Base-by-base conservation (phyloP, 2,113 vertebrate genomes). In the Stigmatopora nigra region DNA sequence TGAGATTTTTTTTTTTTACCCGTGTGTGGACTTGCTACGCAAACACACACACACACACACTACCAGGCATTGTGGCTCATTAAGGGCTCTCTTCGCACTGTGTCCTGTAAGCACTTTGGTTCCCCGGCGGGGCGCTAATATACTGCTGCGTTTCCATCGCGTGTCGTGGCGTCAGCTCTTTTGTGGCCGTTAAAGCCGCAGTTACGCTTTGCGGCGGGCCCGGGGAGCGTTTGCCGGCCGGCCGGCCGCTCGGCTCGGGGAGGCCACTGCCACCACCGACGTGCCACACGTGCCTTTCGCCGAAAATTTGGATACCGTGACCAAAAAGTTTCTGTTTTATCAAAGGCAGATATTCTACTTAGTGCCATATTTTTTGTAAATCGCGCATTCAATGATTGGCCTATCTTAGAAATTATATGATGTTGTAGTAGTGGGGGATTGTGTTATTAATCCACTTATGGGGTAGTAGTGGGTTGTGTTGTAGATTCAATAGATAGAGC, bases 31-130 rank as follows among this genome's bases (percentile, higher is more conserved):
- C 11, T 5, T 16, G 17, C 49, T n/a, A 52, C 66, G 65, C 66
- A 72, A 53, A 66, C 51, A 68, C 77, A 65, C 71, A 56, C 73
- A 66, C 51, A 68, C 77, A 65, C 71, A 56, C 73, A 56, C 62
- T 22, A 41, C 52, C 64, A 69, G 57, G 68, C 68, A 77, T 70
- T 35, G 55, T 63, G 63, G 79, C 73, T 86, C 83, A 88, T 88
- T 86, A 88, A 85, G 79, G 82, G 77, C 77, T 85, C 76, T 85
- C 72, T 61, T 71, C 65, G 67, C 68, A 77, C 82, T 84, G 76
- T 84, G 83, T 88, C 80, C 82, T 88, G 86, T 87, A 88, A 88
- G 86, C 86, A 86, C 58, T 87, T 88, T 86, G 74, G 79, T 64
- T 88, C 83, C 84, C 83, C 79, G 56, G 78, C 81, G 86, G 66